Evolutionary conservation across 1,140 invertebrate genomes (phyloP).

Genomic region (Drosophila athabasca): DNA sequence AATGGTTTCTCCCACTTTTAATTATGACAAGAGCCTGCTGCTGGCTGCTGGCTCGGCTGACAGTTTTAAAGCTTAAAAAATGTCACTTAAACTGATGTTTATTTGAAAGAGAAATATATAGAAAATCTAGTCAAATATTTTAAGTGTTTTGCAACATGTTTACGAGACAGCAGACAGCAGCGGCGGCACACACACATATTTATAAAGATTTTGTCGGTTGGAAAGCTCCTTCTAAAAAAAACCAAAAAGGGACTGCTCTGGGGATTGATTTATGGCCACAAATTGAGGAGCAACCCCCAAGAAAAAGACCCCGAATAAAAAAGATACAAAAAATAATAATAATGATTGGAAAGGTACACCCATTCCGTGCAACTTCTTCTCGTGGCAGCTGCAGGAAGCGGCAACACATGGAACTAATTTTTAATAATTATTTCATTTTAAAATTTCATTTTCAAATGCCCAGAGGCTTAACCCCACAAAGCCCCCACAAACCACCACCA

Average conservation of each 20-base stretch:
- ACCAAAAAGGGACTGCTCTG: slow-evolving; percentile 49
- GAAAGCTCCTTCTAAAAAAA: slow-evolving; percentile 30
- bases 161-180: slow-evolving; percentile 49
- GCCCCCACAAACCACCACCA: neutral
- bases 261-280: slow-evolving; percentile 76
- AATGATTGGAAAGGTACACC: slow-evolving; percentile 47
- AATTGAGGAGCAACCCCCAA: slow-evolving; percentile 65
- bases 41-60: slow-evolving; percentile 48
- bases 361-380: slow-evolving; percentile 40
- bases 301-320: slow-evolving; percentile 3
- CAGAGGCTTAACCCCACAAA: slow-evolving; percentile 7
- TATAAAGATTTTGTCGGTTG: slow-evolving; percentile 29
- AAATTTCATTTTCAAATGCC: slow-evolving; percentile 68
- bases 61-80: slow-evolving; percentile 62
- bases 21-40: slow-evolving; percentile 78
- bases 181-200: slow-evolving; percentile 33
- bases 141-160: slow-evolving; percentile 75
- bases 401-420: slow-evolving; percentile 76
- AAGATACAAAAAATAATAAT: neutral
- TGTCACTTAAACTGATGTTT: slow-evolving; percentile 56
- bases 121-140: slow-evolving; percentile 42
- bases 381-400: slow-evolving; percentile 61
- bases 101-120: slow-evolving; percentile 24
- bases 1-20: slow-evolving; percentile 68
- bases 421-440: slow-evolving; percentile 64